Evolutionary conservation across 2,113 vertebrate genomes (phyloP).

Genomic region (Scophthalmus maximus): DNA sequence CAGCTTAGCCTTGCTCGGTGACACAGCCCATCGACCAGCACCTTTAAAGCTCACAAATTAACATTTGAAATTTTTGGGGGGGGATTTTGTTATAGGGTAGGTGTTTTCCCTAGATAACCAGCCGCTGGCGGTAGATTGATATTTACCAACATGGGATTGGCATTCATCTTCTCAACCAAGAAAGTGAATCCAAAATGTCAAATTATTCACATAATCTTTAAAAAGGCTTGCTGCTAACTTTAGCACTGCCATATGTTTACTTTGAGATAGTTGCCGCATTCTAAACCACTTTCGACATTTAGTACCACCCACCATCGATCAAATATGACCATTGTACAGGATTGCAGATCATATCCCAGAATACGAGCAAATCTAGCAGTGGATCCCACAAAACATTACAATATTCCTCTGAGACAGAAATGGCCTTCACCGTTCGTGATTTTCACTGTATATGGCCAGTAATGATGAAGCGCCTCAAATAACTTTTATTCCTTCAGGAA

Average conservation of each 20-base stretch:
- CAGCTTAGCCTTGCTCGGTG: too few relatives aligned
- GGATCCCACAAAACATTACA: too few relatives aligned
- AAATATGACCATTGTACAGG: background rate
- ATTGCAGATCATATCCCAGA: constrained; percentile 7
- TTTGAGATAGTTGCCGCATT: background rate
- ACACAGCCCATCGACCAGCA: too few relatives aligned
- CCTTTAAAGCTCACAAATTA: too few relatives aligned
- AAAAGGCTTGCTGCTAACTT: background rate
- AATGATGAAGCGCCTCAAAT: constrained; percentile 59
- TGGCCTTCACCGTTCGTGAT: constrained; percentile 17
- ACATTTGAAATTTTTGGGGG: too few relatives aligned
- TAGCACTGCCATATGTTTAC: background rate
- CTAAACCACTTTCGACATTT: constrained; percentile 1
- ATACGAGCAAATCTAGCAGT: constrained; percentile 14
- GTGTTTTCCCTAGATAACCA: background rate
- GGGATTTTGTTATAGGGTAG: too few relatives aligned
- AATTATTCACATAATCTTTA: background rate
- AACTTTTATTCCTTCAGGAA: constrained; percentile 68
- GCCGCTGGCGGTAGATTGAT: background rate
- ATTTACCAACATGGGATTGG: background rate
- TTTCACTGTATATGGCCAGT: constrained; percentile 53
- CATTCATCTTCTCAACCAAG: background rate
- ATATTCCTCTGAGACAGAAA: too few relatives aligned
- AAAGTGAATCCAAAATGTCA: background rate
- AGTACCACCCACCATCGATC: background rate